Evolutionary conservation across 30 jellyfish, hydroid and myxozoan species (phyloP).

Genomic region (Cassiopea andromeda): DNA sequence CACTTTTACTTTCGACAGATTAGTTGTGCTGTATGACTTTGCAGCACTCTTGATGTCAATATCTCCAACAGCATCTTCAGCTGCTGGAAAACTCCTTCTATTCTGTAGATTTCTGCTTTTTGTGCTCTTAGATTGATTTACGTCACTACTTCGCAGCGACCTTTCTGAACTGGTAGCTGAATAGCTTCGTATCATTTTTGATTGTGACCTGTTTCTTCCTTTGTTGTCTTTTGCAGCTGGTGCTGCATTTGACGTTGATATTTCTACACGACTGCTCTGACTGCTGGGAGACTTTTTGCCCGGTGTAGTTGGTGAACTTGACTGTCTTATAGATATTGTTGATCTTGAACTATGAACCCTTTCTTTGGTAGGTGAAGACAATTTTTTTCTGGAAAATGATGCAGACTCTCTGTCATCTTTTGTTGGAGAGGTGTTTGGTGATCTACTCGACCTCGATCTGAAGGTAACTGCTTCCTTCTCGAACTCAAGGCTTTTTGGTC

Average conservation of each 20-base stretch:
- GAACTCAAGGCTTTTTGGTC: slow-evolving; percentile 43
- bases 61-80: slow-evolving; percentile 12
- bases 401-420: slow-evolving; percentile 40
- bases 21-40: slow-evolving; percentile 47
- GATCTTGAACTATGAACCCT: slow-evolving; percentile 22
- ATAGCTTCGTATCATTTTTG: slow-evolving; percentile 43
- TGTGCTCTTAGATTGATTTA: slow-evolving; percentile 24
- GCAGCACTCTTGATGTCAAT: slow-evolving; percentile 1
- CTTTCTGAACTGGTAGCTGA: slow-evolving; percentile 26
- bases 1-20: slow-evolving; percentile 37
- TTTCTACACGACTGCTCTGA: slow-evolving; percentile 21
- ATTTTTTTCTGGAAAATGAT: slow-evolving; percentile 42
- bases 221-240: slow-evolving; percentile 21
- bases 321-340: slow-evolving; percentile 20
- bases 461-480: slow-evolving; percentile 2
- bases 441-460: slow-evolving; percentile 38
- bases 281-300: slow-evolving; percentile 23
- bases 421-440: slow-evolving; percentile 36
- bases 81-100: slow-evolving; percentile 39
- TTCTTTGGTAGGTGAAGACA: slow-evolving; percentile 54
- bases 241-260: slow-evolving; percentile 33
- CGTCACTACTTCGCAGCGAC: slow-evolving; percentile 22
- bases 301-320: slow-evolving; percentile 40
- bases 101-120: background rate
- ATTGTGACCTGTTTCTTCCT: background rate